Evolutionary conservation across 30 jellyfish, hydroid and myxozoan genomes (phyloP).

Genomic region (Rhopilema esculentum): DNA sequence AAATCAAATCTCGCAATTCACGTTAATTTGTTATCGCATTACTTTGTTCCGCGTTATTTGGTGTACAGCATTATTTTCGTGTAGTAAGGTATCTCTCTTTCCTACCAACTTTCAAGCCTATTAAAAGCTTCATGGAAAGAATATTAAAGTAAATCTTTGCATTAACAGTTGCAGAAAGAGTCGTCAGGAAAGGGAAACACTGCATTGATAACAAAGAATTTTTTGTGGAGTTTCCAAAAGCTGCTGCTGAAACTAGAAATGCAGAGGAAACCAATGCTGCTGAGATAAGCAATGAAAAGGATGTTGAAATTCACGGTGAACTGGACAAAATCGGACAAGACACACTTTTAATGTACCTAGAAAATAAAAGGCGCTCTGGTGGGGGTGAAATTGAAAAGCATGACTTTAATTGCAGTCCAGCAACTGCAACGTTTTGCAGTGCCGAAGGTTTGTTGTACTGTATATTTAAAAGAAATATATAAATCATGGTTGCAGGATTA

Average conservation of each 20-base stretch:
- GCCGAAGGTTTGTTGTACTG: no score
- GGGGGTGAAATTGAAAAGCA: not conserved
- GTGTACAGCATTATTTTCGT: no score
- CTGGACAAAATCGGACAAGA: not conserved
- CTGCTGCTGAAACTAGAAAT: not conserved
- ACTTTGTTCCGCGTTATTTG: no score
- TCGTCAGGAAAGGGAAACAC: not conserved
- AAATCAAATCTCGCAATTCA: no score
- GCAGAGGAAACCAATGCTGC: not conserved
- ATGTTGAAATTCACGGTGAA: constrained; percentile 11
- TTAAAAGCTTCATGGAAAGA: no score
- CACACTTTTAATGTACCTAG: not conserved
- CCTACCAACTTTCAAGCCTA: no score
- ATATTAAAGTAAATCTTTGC: no score
- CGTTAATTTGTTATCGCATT: no score
- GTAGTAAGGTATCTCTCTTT: no score
- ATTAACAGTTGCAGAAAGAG: not conserved
- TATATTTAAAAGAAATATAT: no score
- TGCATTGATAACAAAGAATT: not conserved
- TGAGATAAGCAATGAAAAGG: not conserved
- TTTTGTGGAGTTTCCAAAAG: not conserved
- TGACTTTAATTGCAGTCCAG: not conserved
- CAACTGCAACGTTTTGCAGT: not conserved
- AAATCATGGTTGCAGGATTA: no score
- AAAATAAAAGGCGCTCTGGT: not conserved